phyloP scores from a whole-genome alignment of 2,888 invertebrate genomes.

The Epistrophe eligans region DNA sequence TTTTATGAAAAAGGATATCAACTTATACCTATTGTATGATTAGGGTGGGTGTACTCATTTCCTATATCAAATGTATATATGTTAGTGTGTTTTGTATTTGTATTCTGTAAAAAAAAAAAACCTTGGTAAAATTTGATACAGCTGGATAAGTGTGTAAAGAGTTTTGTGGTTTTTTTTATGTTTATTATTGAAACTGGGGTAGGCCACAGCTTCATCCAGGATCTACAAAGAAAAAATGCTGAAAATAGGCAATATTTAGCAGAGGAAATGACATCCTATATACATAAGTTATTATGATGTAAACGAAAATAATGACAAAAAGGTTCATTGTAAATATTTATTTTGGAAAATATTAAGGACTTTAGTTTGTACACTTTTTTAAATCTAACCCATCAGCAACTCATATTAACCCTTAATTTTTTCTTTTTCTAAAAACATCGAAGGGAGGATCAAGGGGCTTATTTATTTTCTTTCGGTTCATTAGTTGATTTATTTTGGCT shows the following conservation, averaged over 20 bases:
- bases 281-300: neutral
- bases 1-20: constrained; percentile 43
- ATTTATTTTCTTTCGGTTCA: too few relatives aligned
- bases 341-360: neutral
- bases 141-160: constrained; percentile 20
- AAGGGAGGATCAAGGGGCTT: too few relatives aligned
- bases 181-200: neutral
- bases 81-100: neutral
- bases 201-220: neutral
- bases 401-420: too few relatives aligned
- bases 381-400: neutral
- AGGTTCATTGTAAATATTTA: neutral
- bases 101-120: neutral
- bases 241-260: neutral
- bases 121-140: constrained; percentile 24
- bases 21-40: neutral
- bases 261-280: neutral
- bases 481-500: too few relatives aligned
- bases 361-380: neutral
- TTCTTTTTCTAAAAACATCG: too few relatives aligned
- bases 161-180: constrained; percentile 17
- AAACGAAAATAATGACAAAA: neutral
- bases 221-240: neutral
- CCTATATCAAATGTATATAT: neutral
- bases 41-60: constrained; percentile 1